Evolutionary conservation across 2,113 vertebrate genomes (phyloP).

Genomic region (Xyliphius kryptos): DNA sequence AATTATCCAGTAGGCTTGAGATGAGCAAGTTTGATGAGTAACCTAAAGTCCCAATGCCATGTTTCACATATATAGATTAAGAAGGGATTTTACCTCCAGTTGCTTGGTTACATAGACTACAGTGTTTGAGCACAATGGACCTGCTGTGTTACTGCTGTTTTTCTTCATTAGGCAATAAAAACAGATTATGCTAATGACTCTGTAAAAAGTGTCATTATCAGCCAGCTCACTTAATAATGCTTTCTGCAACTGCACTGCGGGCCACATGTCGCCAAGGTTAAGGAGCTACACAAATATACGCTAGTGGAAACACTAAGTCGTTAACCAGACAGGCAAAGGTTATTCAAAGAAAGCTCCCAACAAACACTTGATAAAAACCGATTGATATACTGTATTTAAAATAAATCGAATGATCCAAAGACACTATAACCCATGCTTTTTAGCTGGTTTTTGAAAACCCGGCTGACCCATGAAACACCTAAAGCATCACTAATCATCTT

Average conservation of each 20-base stretch:
- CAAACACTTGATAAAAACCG: not conserved
- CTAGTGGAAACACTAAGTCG: not conserved
- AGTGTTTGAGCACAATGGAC: conserved; percentile 17
- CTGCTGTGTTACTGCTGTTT: conserved; percentile 35
- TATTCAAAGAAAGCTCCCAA: not conserved
- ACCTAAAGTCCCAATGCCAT: conserved; percentile 11
- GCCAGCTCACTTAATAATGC: conserved; percentile 26
- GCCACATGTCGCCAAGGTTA: conserved; percentile 25
- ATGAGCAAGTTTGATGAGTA: conserved; percentile 10
- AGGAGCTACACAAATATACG: conserved; percentile 13
- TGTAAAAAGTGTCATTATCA: conserved; percentile 32
- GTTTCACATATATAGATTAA: conserved; percentile 8
- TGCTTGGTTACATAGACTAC: conserved; percentile 38
- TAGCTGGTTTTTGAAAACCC: no score
- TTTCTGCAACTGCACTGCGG: conserved; percentile 24
- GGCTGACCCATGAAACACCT: no score
- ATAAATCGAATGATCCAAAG: no score
- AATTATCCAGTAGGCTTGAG: conserved; percentile 20
- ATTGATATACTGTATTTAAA: no score
- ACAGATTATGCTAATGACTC: conserved; percentile 31
- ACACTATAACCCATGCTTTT: no score
- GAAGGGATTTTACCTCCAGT: conserved; percentile 10
- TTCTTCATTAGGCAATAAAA: conserved; percentile 38
- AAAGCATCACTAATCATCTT: no score
- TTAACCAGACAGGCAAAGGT: not conserved